Base-by-base conservation (phyloP, 2,113 vertebrate species). In the Cryptotis parvus region DNA sequence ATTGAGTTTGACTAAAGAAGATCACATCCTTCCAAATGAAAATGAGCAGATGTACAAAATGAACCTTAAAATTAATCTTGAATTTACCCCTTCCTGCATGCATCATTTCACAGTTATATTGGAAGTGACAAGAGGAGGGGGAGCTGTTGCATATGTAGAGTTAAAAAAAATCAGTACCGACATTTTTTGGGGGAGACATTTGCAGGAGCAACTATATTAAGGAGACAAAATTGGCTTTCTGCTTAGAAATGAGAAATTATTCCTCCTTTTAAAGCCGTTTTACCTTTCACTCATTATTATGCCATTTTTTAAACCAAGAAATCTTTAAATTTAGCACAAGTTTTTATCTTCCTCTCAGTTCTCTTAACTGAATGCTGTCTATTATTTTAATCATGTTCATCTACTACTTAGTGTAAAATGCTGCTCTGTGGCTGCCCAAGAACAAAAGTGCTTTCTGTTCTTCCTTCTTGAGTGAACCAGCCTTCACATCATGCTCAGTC, bases 391-490 rank as follows among this genome's bases (percentile, higher is more conserved):
- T 89, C 90, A 43, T 72, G 78, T 93, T 93, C 58, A 65, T 97
- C 33, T 55, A 31, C 86, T 92, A 83, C n/a, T 39, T 89, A 35
- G 35, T 7, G 0, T 66, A 82, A 90, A 89, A 89, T 1, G 63
- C 55, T 82, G 82, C 63, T 41, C 58, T 94, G 85, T 73, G 90
- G 69, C 90, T n/a, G 27, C 86, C 35, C 1, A 52, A 66, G 85
- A 92, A 94, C 85, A 93, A 84, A 91, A 27, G 15, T 45, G 83
- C 95, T 94, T 86, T 92, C 85, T 94, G 73, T 86, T 90, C 63
- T 39, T 95, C 92, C 95, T 95, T 88, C 84, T 93, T 96, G 84
- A 94, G 87, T 86, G 87, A 84, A 81, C 86, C 24, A 33, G 92
- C 77, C 92, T 91, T 58, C 39, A 45, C 20, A 29, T 94, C 91